Percentiles rank a stretch among this genome's conserved stretches.
Evolutionary conservation across 1,140 invertebrate genomes (phyloP).

Genomic region (Gyrodactylus salaris): DNA sequence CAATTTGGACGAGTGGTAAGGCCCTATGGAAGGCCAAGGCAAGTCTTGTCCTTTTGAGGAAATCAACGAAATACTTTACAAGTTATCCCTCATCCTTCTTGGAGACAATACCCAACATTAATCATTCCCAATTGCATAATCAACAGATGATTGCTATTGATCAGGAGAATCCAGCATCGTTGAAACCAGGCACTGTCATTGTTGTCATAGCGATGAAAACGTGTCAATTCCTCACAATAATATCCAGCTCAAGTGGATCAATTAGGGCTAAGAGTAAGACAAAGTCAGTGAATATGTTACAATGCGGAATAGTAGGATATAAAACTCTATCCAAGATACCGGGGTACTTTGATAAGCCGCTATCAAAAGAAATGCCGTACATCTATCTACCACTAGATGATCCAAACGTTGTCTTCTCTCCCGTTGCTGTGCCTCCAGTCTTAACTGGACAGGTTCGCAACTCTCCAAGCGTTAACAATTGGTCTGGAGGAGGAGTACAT

Average conservation of each 20-base stretch:
- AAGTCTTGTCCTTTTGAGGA: not conserved
- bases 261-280: not conserved
- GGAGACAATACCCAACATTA: not conserved
- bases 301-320: not conserved
- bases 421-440: not conserved
- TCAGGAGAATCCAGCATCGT: not conserved
- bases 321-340: not conserved
- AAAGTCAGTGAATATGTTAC: not conserved
- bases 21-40: not conserved
- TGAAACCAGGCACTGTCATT: not conserved
- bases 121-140: not conserved
- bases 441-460: not conserved
- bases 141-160: not conserved
- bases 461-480: not conserved
- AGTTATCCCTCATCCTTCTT: not conserved
- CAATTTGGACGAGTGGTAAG: not conserved
- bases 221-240: not conserved
- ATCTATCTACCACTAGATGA: not conserved
- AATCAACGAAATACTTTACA: not conserved
- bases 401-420: not conserved
- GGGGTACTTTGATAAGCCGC: not conserved
- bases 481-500: not conserved
- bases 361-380: not conserved
- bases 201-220: not conserved
- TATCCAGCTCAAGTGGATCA: not conserved